These are phyloP conservation scores for Anarhynchus alexandrinus DNA, from an alignment of 2,113 vertebrate genomes.

Conservation along the genomic window DNA sequence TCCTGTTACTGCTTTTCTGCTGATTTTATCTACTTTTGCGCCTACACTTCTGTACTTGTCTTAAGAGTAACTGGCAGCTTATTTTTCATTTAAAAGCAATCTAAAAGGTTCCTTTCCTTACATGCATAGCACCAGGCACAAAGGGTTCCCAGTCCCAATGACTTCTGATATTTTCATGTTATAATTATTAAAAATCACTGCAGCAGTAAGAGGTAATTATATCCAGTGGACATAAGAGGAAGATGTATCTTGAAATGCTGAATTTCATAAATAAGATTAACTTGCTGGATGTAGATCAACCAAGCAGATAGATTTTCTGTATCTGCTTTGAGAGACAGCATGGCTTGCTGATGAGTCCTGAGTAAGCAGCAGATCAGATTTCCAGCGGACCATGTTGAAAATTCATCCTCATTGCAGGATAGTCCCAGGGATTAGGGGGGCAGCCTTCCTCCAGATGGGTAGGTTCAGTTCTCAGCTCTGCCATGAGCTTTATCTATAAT, in stretches of 20 bases:
- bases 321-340: neutral
- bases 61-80: neutral
- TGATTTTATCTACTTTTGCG: neutral
- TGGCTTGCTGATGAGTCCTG: neutral
- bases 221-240: neutral
- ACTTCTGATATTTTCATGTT: neutral
- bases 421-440: neutral
- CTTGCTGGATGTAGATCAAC: neutral
- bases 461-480: neutral
- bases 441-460: neutral
- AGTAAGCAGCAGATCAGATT: neutral
- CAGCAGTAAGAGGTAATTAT: neutral
- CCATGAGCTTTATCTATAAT: neutral
- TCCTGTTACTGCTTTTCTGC: neutral
- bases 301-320: neutral
- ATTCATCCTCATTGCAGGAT: neutral
- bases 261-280: neutral
- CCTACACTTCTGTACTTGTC: neutral
- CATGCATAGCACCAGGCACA: neutral
- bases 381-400: neutral
- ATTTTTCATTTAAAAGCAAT: neutral
- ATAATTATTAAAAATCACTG: neutral
- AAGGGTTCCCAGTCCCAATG: neutral
- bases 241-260: neutral
- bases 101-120: neutral